phyloP scores from a whole-genome alignment of 1,140 invertebrate species.

The Pseudoatta argentina region DNA sequence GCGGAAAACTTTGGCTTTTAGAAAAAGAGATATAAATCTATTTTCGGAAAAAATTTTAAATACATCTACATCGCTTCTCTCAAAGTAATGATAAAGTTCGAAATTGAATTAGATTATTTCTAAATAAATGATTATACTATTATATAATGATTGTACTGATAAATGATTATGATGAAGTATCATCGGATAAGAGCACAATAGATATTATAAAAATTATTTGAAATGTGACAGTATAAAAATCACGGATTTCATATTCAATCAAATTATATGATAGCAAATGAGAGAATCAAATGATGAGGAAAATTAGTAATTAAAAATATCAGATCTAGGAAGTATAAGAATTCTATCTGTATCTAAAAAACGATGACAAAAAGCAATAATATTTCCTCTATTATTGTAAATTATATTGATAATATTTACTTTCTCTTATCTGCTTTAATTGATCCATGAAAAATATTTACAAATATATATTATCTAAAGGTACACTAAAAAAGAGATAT shows the following conservation, averaged over 20 bases:
- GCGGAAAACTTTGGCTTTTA: no score
- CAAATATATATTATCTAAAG: neutral
- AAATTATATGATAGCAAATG: neutral
- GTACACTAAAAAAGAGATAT: neutral
- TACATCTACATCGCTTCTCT: no score
- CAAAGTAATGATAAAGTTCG: neutral
- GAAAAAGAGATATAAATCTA: neutral
- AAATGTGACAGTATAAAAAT: neutral
- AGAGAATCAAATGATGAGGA: neutral
- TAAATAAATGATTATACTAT: neutral
- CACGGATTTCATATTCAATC: neutral
- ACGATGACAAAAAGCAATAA: neutral
- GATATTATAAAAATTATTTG: neutral
- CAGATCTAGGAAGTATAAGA: neutral
- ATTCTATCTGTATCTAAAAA: neutral
- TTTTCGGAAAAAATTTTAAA: neutral
- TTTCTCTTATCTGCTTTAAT: neutral
- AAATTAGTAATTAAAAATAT: neutral
- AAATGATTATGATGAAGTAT: neutral
- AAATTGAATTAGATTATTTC: neutral
- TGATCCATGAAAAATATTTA: neutral
- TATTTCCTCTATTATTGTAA: neutral
- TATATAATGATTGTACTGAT: no score
- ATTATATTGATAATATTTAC: neutral
- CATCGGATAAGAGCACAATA: neutral